Evolutionary conservation across 2,797 vertebrate genomes (phyloP), one percentile per base, ranked within the genome.

Genomic region (Adelosebastes latens): DNA sequence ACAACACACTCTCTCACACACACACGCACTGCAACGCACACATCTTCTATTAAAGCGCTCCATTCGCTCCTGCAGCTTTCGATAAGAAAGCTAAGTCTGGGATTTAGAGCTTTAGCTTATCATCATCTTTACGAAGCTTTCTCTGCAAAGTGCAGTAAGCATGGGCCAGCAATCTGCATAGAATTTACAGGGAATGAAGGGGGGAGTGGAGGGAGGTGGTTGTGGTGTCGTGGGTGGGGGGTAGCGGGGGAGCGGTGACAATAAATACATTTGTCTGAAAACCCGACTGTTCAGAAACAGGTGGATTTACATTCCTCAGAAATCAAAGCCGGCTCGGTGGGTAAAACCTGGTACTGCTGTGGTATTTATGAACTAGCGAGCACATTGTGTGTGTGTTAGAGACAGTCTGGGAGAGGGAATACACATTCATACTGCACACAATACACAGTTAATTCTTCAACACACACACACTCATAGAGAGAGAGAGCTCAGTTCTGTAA

Each of bases 81-180:
- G 95, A 96, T 96, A 96, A 96, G 95, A 94, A 93, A 93, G 93
- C 95, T 94, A 94, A 96, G 92, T 93, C 95, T 92, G 89, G 95
- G 95, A 96, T 96, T 96, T 96, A 93, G 83, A 92, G 95, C 94
- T 96, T 95, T 95, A 92, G 93, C 93, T 95, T 95, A 96, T 95
- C 93, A 81, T 94, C 93, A 95, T 95, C 95, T 96, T 94, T 90
- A 88, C 88, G 81, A 91, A 89, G 89, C 92, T 83, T 89, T 94
- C 92, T 91, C 88, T 81, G 91, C 90, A 95, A 95, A 95, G 92
- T 94, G 93, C 93, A 93, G 91, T 87, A 87, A 93, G 91, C 90
- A 92, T 63, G 87, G 90, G 83, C 91, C 91, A 89, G 88, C 93
- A 95, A 96, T 95, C 95, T 95, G 92, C 91, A 92, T 90, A 89